These are phyloP conservation scores for Saccostrea glomerata DNA, from an alignment of 1,140 invertebrate species.

Conservation along the genomic window DNA sequence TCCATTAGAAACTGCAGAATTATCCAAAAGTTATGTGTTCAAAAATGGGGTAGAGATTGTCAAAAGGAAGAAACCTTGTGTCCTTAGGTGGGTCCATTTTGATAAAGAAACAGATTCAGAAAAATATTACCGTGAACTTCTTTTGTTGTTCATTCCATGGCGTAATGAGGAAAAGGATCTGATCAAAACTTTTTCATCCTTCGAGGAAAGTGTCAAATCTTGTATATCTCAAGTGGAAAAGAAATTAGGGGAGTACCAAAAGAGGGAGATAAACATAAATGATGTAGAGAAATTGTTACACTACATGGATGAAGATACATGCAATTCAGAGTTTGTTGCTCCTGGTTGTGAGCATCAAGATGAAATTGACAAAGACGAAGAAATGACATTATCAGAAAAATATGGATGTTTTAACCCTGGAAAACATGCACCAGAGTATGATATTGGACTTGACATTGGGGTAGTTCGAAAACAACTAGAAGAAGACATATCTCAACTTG, in stretches of 20 bases:
- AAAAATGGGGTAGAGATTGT: slow-evolving; percentile 33
- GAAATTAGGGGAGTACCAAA: slow-evolving; percentile 17
- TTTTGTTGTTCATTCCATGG: slow-evolving; percentile 56
- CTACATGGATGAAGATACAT: slow-evolving; percentile 31
- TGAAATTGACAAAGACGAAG: background rate
- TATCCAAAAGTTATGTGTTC: background rate
- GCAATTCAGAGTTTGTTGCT: background rate
- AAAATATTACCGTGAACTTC: slow-evolving; percentile 55
- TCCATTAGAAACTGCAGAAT: slow-evolving; percentile 1
- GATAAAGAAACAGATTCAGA: slow-evolving; percentile 50
- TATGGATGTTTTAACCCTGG: background rate
- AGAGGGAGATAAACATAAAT: background rate
- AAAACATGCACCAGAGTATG: background rate
- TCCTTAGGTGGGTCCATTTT: slow-evolving; percentile 53
- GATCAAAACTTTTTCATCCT: slow-evolving; percentile 28
- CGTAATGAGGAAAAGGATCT: slow-evolving; percentile 55
- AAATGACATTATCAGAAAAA: background rate
- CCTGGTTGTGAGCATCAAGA: background rate
- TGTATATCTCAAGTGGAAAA: background rate
- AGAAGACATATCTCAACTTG: background rate
- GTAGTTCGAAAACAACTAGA: background rate
- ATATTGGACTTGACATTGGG: too few relatives aligned
- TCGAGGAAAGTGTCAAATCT: slow-evolving; percentile 24
- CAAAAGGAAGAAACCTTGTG: slow-evolving; percentile 44
- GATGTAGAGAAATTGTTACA: background rate